These are phyloP conservation scores for Pseudococcus jackbeardsleyi DNA, from an alignment of 2,888 invertebrate species.

Conservation along the genomic window DNA sequence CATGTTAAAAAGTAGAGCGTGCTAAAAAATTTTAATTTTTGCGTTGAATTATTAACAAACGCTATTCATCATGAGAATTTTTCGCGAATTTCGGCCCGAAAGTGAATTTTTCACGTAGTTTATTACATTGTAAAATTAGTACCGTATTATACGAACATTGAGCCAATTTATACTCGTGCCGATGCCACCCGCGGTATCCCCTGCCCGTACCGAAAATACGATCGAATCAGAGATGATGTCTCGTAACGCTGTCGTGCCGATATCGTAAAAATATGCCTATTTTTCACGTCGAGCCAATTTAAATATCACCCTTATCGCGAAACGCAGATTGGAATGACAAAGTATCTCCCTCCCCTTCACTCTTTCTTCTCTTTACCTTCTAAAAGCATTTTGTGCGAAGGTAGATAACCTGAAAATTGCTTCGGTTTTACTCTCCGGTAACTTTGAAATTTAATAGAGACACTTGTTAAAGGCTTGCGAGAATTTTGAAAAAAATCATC, in stretches of 20 bases:
- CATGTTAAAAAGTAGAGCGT: conserved; percentile 55
- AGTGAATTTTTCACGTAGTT: neutral
- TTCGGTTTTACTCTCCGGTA: neutral
- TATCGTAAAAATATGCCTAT: neutral
- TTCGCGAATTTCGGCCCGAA: neutral
- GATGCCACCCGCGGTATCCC: neutral
- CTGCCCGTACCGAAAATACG: neutral
- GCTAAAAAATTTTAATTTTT: conserved; percentile 53
- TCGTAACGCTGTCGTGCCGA: neutral
- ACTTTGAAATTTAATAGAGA: conserved; percentile 10
- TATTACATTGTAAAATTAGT: conserved; percentile 11
- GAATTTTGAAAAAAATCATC: neutral
- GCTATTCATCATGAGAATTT: neutral
- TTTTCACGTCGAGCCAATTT: neutral
- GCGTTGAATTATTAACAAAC: conserved; percentile 30
- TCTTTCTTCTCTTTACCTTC: no score
- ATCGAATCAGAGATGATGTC: neutral
- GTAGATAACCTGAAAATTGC: conserved; percentile 19
- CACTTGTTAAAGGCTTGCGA: neutral
- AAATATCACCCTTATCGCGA: neutral
- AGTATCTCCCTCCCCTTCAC: neutral
- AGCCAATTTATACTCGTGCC: neutral
- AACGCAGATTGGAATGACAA: neutral
- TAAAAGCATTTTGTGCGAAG: neutral
- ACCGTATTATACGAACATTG: neutral